Percentiles rank a stretch among this genome's conserved stretches.
Conservation (phyloP, 2,888 invertebrate genomes). For the Psylliodes chrysocephalus region DNA sequence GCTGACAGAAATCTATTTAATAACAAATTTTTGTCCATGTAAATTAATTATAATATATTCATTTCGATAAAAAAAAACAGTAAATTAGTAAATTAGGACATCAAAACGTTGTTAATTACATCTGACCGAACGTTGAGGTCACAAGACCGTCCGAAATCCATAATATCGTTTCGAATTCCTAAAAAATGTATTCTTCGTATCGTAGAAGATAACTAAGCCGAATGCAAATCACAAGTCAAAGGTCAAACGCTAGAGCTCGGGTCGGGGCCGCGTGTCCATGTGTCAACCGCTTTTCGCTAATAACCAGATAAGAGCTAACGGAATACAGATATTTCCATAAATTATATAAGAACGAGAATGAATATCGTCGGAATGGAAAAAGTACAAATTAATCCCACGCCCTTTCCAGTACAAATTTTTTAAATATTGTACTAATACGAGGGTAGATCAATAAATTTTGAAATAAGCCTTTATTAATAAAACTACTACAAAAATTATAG, state of each 20-base stretch:
- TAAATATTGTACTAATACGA: too few relatives aligned
- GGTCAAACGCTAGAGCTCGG: conserved; percentile 19
- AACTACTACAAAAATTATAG: too few relatives aligned
- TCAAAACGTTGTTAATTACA: conserved; percentile 13
- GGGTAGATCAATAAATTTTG: too few relatives aligned
- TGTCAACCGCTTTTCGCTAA: conserved; percentile 32
- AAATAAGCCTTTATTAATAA: too few relatives aligned
- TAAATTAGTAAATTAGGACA: conserved; percentile 14
- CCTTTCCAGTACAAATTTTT: too few relatives aligned
- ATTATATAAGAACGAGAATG: too few relatives aligned
- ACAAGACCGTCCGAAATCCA: neutral
- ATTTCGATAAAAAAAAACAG: neutral
- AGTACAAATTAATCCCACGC: too few relatives aligned
- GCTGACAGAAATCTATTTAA: too few relatives aligned
- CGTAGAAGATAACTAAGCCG: conserved; percentile 20
- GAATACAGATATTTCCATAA: conserved; percentile 30
- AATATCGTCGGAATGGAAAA: too few relatives aligned
- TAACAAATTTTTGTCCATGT: too few relatives aligned
- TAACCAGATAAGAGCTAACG: conserved; percentile 24
- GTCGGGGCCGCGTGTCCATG: conserved; percentile 25
- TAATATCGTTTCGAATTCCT: conserved; percentile 12
- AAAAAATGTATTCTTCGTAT: conserved; percentile 20
- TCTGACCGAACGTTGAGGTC: conserved; percentile 19
- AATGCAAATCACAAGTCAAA: conserved; percentile 27
- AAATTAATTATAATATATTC: neutral